Conservation (phyloP, 2,113 vertebrate species). For the Fregetta grallaria region DNA sequence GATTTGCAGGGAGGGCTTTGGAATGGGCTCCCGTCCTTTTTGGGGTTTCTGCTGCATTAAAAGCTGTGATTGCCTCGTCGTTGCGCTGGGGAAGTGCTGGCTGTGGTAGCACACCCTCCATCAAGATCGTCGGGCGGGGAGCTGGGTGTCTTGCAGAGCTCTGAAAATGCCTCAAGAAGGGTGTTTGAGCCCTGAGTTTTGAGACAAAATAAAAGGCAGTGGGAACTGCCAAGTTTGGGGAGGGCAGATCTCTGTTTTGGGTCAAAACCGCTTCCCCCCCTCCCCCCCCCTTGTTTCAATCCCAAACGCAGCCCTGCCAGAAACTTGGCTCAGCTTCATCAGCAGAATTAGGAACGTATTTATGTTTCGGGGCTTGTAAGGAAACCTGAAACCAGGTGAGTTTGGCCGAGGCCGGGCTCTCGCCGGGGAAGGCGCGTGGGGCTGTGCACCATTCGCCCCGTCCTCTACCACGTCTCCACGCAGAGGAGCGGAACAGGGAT, state of each 20-base stretch:
- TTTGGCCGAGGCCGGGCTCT: not conserved
- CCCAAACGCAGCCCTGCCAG: not conserved
- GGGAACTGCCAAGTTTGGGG: not conserved
- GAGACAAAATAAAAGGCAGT: not conserved
- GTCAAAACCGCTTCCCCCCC: not conserved
- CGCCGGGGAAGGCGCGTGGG: not conserved
- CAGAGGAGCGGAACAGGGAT: not conserved
- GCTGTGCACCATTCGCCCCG: not conserved
- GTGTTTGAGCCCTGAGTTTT: not conserved
- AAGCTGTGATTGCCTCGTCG: not conserved
- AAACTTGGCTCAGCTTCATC: not conserved
- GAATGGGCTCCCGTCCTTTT: rapidly evolving
- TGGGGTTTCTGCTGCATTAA: not conserved
- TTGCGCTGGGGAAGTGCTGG: not conserved
- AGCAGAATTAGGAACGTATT: not conserved
- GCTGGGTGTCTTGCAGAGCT: not conserved
- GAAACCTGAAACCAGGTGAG: slow-evolving; percentile 26
- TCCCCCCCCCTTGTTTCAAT: not conserved
- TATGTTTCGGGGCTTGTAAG: not conserved
- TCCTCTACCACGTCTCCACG: rapidly evolving
- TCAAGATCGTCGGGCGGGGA: not conserved
- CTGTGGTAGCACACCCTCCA: rapidly evolving
- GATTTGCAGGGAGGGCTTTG: not conserved
- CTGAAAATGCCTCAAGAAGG: not conserved
- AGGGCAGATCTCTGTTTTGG: not conserved